Percentiles rank a stretch among this genome's conserved stretches.
These are phyloP conservation scores for Pseudochirops corinnae DNA, from an alignment of 2,797 vertebrate species.

Conservation along the genomic window DNA sequence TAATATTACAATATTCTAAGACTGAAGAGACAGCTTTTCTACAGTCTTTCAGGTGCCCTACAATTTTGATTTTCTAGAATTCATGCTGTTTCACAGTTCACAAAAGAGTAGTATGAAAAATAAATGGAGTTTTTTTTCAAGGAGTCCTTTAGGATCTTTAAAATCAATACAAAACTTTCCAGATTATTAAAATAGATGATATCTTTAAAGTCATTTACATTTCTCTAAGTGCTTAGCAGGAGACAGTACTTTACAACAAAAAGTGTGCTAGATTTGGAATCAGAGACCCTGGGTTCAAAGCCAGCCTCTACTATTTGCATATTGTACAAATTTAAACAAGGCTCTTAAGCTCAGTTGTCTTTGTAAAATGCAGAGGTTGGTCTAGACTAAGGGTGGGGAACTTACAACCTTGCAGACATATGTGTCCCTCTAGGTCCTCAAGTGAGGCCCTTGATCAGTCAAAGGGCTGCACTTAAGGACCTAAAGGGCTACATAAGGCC, in stretches of 20 bases:
- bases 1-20: not conserved
- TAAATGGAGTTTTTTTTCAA: not conserved
- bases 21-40: too few relatives aligned
- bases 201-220: not conserved
- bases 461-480: too few relatives aligned
- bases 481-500: too few relatives aligned
- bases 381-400: not conserved
- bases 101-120: not conserved
- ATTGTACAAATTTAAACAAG: not conserved
- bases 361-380: not conserved
- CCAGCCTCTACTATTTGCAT: not conserved
- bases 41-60: not conserved
- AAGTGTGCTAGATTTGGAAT: not conserved
- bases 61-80: not conserved
- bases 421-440: too few relatives aligned
- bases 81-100: not conserved
- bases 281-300: fast-evolving
- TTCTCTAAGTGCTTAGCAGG: not conserved
- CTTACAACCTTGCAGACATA: too few relatives aligned
- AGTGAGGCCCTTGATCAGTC: too few relatives aligned
- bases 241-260: not conserved
- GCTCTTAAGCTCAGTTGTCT: not conserved
- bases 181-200: not conserved
- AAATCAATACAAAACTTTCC: not conserved
- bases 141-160: not conserved